Conservation (phyloP, 2,113 vertebrate genomes). For the Acrocephalus arundinaceus region DNA sequence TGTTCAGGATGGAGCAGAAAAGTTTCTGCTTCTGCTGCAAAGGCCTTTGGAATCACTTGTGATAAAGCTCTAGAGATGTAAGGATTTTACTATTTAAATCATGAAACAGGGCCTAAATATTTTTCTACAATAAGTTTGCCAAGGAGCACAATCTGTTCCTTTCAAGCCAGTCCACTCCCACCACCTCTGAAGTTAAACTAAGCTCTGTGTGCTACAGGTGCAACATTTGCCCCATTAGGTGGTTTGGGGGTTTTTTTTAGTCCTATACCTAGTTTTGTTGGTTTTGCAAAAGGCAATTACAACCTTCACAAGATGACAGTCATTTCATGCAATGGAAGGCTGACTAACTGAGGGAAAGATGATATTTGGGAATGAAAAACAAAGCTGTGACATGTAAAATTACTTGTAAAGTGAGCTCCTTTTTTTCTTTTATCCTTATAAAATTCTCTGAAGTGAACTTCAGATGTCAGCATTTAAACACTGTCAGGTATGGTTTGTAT, state of each 20-base stretch:
- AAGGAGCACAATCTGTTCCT: background rate
- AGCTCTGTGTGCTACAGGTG: background rate
- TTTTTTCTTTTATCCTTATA: background rate
- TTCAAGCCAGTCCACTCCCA: background rate
- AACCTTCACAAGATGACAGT: background rate
- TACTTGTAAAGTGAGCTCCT: background rate
- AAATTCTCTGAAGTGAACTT: slow-evolving; percentile 26
- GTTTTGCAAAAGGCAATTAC: slow-evolving; percentile 14
- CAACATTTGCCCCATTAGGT: background rate
- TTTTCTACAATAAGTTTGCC: background rate
- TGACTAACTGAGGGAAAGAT: slow-evolving; percentile 9
- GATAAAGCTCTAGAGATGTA: background rate
- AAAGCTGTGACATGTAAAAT: slow-evolving; percentile 27
- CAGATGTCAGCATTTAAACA: slow-evolving; percentile 42
- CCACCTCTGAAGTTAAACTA: background rate
- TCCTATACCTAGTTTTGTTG: slow-evolving; percentile 27
- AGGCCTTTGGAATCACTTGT: slow-evolving; percentile 16
- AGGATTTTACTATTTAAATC: background rate
- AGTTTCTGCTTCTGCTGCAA: background rate
- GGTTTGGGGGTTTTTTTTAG: background rate
- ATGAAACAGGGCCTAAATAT: background rate
- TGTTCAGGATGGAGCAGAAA: background rate
- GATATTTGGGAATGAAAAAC: slow-evolving; percentile 31
- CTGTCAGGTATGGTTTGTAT: background rate
- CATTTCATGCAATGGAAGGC: slow-evolving; percentile 10